Evolutionary conservation across 1,140 invertebrate species (phyloP).

Genomic region (Pachyrhynchus sulphureomaculatus): DNA sequence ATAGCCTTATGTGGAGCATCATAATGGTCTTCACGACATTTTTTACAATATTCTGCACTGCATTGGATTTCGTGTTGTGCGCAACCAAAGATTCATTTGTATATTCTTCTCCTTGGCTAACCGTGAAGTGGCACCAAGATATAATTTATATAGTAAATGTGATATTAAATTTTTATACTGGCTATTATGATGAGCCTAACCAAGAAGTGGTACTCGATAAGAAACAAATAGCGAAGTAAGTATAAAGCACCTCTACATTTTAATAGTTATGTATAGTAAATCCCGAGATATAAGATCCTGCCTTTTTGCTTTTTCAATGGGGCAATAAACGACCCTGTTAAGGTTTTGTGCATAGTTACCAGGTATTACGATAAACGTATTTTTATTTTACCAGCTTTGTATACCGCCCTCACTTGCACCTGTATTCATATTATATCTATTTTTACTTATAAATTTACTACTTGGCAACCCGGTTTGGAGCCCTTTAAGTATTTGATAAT

Average conservation of each 20-base stretch:
- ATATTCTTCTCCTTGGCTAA: background rate
- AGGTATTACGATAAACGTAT: no score
- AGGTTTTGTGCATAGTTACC: no score
- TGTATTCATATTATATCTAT: no score
- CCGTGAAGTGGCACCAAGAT: conserved; percentile 21
- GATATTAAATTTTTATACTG: conserved; percentile 36
- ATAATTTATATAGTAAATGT: conserved; percentile 33
- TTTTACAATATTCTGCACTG: conserved; percentile 31
- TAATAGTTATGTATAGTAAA: background rate
- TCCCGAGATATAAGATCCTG: no score
- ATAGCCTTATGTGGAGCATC: conserved; percentile 39
- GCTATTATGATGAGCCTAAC: conserved; percentile 40
- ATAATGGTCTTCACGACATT: conserved; percentile 34
- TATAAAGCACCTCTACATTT: background rate
- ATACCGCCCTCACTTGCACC: no score
- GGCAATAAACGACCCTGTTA: no score
- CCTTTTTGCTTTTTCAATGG: no score
- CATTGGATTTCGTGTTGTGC: conserved; percentile 36
- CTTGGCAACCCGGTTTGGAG: no score
- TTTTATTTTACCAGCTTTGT: no score
- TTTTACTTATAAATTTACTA: no score
- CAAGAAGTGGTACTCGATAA: conserved; percentile 38
- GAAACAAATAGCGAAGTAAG: conserved; percentile 34
- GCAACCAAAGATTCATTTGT: conserved; percentile 22
- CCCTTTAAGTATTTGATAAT: no score